phyloP scores from a whole-genome alignment of 2,888 invertebrate species.

The Chrysolina americana region DNA sequence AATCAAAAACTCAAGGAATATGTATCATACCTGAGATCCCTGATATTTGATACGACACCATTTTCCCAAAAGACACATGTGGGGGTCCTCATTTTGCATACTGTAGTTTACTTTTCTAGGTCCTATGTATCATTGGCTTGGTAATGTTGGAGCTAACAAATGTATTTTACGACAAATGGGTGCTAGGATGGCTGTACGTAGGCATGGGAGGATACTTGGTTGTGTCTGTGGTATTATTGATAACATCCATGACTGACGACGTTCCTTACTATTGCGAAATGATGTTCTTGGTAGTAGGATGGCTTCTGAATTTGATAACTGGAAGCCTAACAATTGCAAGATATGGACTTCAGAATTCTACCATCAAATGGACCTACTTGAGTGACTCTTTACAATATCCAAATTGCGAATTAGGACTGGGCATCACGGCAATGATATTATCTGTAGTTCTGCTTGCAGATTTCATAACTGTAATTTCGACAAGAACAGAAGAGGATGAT shows the following conservation, averaged over 20 bases:
- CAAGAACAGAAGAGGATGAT: background rate
- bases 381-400: background rate
- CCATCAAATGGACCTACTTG: background rate
- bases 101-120: conserved; percentile 9
- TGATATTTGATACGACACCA: no score
- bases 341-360: conserved; percentile 15
- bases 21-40: no score
- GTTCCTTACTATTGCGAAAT: conserved; percentile 6
- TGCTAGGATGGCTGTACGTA: conserved; percentile 21
- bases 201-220: conserved; percentile 33
- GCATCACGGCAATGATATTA: background rate
- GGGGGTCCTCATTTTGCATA: no score
- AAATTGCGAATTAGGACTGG: background rate
- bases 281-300: conserved; percentile 26
- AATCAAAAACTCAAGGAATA: no score
- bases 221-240: conserved; percentile 9
- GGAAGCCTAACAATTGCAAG: conserved; percentile 27
- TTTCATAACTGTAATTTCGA: conserved; percentile 5
- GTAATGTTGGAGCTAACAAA: conserved; percentile 19
- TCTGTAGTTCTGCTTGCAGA: conserved; percentile 9
- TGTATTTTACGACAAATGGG: conserved; percentile 16
- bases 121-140: conserved; percentile 24
- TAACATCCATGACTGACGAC: conserved; percentile 11
- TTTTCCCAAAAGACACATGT: no score
- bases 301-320: conserved; percentile 26